Evolutionary conservation across 2,113 vertebrate species (phyloP).

Genomic region (Melanerpes aurifrons): DNA sequence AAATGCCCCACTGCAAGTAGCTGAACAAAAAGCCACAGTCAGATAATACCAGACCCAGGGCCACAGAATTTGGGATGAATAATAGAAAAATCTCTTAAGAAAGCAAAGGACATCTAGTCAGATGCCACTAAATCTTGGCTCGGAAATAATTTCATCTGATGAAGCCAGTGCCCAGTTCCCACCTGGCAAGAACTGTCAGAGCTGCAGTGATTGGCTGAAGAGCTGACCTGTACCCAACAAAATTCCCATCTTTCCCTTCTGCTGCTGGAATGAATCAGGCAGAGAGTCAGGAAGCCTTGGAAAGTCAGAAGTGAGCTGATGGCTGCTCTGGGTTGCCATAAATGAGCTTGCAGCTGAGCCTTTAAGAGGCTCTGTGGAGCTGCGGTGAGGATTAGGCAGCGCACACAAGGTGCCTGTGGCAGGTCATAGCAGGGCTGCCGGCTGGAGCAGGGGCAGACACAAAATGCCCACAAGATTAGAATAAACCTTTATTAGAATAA

Average conservation of each 20-base stretch:
- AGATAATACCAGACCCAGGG: background rate
- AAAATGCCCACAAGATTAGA: background rate
- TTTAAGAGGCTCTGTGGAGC: background rate
- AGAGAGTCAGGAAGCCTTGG: background rate
- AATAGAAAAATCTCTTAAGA: constrained; percentile 17
- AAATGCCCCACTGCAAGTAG: constrained; percentile 22
- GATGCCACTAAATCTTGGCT: background rate
- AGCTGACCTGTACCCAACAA: background rate
- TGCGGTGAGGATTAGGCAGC: fast-evolving
- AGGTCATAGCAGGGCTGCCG: background rate
- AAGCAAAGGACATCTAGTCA: constrained; percentile 15
- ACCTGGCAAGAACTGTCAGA: background rate
- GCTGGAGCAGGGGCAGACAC: background rate
- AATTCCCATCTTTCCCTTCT: background rate
- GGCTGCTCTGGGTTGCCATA: background rate
- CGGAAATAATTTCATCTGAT: background rate
- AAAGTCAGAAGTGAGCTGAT: background rate
- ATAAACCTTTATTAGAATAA: too few species aligned
- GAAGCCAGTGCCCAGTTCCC: background rate
- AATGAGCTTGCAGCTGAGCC: background rate
- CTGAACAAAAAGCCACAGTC: constrained; percentile 14
- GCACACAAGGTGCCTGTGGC: fast-evolving
- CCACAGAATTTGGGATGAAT: constrained; percentile 28
- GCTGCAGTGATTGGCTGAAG: background rate
- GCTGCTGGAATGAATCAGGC: background rate